Evolutionary conservation across 35 echinoderm and acorn worm species (phyloP), one percentile per base, ranked within the genome.

Genomic region (Ophiothrix spiculata): DNA sequence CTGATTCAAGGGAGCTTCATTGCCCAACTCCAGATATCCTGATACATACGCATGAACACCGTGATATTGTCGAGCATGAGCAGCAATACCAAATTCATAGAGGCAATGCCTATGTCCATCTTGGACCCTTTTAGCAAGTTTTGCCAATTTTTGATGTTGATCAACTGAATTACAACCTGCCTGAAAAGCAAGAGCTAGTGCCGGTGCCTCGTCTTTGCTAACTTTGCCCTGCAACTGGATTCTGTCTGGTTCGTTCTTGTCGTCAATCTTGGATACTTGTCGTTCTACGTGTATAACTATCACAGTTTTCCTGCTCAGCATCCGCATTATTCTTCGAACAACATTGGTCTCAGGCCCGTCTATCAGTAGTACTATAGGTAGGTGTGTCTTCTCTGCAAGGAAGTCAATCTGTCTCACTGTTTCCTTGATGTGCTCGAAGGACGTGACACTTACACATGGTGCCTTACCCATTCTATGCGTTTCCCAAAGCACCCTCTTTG

Each of bases 81-180:
- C 82, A 74, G 82, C 64, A 69, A 85, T 38, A 0, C 82, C 82
- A 38, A 85, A 85, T 38, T 85, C 82, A 37, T 85, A 85, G 6
- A 85, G 25, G 64, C 56, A 63, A 49, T 85, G 82, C 4, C 13
- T 85, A 15, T 69, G 28, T 8, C 64, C 16, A 1, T 85, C 64
- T 85, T 74, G 31, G 13, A 75, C 64, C 0, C 33, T 3, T 38
- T 13, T 74, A 14, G 64, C 56, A 4, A 85, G 34, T 3, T 1
- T 4, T 33, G 33, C n/a, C 29, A 69, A 69, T 28, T 69, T 69
- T 12, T 69, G 60, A n/a, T 69, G 60, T 25, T 69, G 60, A 25
- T 69, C 60, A 12, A 25, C 17, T 15, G 60, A 69, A 4, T 69
- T 28, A 25, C 60, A 69, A 69, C 60, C 60, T 28, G 60, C 29